Evolutionary conservation across 2,888 invertebrate genomes (phyloP), one percentile per base, ranked within the genome.

Genomic region (Molanna angustata): DNA sequence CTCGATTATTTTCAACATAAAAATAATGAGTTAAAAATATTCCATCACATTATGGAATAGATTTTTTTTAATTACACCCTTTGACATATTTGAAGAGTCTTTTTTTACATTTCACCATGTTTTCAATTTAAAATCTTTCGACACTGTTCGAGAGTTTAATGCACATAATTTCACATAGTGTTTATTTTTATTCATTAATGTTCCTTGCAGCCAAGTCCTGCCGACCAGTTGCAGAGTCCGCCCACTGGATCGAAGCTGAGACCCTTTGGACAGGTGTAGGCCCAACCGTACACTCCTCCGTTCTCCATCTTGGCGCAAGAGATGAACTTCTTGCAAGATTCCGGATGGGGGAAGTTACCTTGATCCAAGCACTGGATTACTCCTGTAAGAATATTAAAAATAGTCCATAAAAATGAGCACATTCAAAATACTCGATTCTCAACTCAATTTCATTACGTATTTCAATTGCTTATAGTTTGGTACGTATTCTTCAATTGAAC

Each of bases 321-420:
- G 63, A 94, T 92, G 69, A 94, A 94, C 71, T 92, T 92, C 70
- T 86, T 88, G 69, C 94, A 94, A 0, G 90, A 92, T 13, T 84
- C 79, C 2, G 94, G 94, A 74, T 94, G 94, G 0, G 93, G 89
- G 72, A 93, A 94, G 69, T 90, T 93, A 32, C 94, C 94, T 62
- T 90, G 87, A 69, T 94, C 93, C 52, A 90, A 72, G 66, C 94
- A 94, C 61, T 89, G 86, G 61, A 94, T 86, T 48, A 81, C 80
- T 21, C 89, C 90, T 67, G 82, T 49, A 57, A 39, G 27, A 49
- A 45, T 2, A 52, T 42, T 33, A 19, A 9, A 14, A 37, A 35
- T 35, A 4, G 18, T n/a, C n/a, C n/a, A n/a, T n/a, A n/a, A n/a
- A n/a, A n/a, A n/a, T n/a, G n/a, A n/a, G n/a, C n/a, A n/a, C n/a